Conservation (phyloP, 2,113 vertebrate species). For the Synodontis membranacea region DNA sequence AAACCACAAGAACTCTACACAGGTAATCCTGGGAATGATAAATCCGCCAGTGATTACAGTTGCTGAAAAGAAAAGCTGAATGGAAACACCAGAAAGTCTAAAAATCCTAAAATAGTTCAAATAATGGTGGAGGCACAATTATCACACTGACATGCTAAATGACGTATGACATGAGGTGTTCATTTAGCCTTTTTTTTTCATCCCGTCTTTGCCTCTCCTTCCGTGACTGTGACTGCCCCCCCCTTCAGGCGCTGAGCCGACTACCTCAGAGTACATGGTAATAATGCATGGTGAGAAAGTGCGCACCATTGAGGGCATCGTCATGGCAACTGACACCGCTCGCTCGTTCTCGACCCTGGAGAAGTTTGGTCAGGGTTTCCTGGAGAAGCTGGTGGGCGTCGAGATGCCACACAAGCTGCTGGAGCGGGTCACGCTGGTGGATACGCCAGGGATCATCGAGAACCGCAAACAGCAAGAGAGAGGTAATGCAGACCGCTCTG, state of each 20-base stretch:
- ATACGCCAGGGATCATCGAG: constrained; percentile 97
- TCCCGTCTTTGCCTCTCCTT: background rate
- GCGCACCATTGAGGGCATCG: constrained; percentile 94
- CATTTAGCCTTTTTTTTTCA: background rate
- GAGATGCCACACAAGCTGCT: constrained; percentile 97
- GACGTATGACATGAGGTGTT: background rate
- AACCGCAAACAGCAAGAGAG: constrained; percentile 98
- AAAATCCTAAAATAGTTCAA: background rate
- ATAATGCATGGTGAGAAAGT: constrained; percentile 96
- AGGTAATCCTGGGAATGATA: constrained; percentile 70
- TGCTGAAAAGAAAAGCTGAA: background rate
- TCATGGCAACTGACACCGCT: constrained; percentile 95
- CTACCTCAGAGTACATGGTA: constrained; percentile 97
- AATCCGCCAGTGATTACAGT: background rate
- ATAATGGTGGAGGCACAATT: background rate
- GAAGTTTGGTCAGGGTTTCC: constrained; percentile 97
- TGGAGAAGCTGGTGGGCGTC: constrained; percentile 95
- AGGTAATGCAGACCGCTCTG: constrained; percentile 71
- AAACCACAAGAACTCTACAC: constrained; percentile 95
- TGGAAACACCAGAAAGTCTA: background rate
- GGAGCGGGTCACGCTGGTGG: constrained; percentile 94
- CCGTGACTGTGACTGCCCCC: background rate
- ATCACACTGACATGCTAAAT: background rate
- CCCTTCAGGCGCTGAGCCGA: constrained; percentile 90
- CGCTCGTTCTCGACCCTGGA: constrained; percentile 94